Conservation (phyloP, 2,113 vertebrate species). For the Passer montanus region DNA sequence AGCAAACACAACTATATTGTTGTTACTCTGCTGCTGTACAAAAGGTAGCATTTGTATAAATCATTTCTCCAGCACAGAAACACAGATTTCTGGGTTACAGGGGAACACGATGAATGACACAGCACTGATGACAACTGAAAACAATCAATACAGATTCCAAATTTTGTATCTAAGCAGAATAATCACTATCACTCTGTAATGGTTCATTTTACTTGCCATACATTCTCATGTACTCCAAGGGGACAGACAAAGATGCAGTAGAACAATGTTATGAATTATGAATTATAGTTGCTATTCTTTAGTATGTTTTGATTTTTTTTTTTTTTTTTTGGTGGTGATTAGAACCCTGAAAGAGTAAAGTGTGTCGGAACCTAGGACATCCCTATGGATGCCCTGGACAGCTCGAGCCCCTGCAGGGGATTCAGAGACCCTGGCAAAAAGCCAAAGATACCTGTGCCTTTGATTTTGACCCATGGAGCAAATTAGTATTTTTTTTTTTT, state of each 20-base stretch:
- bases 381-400: too few species aligned
- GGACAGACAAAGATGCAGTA: neutral
- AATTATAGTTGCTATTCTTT: neutral
- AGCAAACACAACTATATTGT: neutral
- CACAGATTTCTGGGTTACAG: neutral
- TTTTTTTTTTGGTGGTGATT: neutral
- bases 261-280: neutral
- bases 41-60: neutral
- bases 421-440: too few species aligned
- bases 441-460: too few species aligned
- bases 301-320: neutral
- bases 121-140: neutral
- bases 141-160: neutral
- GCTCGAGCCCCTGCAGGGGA: too few species aligned
- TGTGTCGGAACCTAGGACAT: too few species aligned
- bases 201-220: neutral
- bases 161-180: neutral
- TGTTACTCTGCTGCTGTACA: neutral
- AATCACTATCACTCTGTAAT: neutral
- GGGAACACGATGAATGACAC: neutral
- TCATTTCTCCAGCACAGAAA: neutral
- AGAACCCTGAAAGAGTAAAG: neutral
- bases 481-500: too few species aligned
- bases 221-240: neutral
- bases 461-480: too few species aligned